Conservation (phyloP, 2,888 invertebrate genomes). For the Hirtodrosophila trivittata region DNA sequence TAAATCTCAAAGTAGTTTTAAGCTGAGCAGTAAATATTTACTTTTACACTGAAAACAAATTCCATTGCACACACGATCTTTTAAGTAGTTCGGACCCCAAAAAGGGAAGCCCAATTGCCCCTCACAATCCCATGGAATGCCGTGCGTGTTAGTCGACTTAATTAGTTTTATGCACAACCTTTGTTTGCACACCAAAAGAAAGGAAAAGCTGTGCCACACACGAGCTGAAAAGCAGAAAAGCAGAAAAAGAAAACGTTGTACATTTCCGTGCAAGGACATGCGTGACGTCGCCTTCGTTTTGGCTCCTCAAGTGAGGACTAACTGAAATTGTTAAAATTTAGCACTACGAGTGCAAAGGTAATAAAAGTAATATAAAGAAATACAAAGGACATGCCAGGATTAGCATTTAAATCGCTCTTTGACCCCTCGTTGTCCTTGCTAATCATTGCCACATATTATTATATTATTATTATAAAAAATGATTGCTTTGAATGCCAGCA, state of each 20-base stretch:
- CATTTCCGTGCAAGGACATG: conserved; percentile 65
- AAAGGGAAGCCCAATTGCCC: neutral
- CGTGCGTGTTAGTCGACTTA: conserved; percentile 50
- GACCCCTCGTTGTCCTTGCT: conserved; percentile 12
- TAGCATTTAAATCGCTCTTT: conserved; percentile 31
- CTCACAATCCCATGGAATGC: conserved; percentile 1
- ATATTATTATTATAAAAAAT: conserved; percentile 10
- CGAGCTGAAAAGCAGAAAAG: conserved; percentile 7
- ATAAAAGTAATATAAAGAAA: conserved; percentile 1
- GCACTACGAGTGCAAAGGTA: conserved; percentile 5
- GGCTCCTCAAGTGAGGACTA: no score
- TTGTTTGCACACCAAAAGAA: conserved; percentile 46
- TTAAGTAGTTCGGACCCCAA: neutral
- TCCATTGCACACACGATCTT: no score
- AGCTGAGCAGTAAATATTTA: conserved; percentile 1
- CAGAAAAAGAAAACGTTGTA: conserved; percentile 41
- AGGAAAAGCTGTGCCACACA: conserved; percentile 28
- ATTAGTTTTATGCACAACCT: conserved; percentile 65
- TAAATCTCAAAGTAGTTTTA: neutral
- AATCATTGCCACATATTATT: no score
- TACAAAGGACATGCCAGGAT: conserved; percentile 30
- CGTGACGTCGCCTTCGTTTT: conserved; percentile 52
- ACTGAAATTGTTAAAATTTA: conserved; percentile 16
- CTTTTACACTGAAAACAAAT: neutral
- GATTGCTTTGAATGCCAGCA: conserved; percentile 6